phyloP scores from a whole-genome alignment of 2,797 vertebrate genomes.

The Pseudocheirus occidentalis region DNA sequence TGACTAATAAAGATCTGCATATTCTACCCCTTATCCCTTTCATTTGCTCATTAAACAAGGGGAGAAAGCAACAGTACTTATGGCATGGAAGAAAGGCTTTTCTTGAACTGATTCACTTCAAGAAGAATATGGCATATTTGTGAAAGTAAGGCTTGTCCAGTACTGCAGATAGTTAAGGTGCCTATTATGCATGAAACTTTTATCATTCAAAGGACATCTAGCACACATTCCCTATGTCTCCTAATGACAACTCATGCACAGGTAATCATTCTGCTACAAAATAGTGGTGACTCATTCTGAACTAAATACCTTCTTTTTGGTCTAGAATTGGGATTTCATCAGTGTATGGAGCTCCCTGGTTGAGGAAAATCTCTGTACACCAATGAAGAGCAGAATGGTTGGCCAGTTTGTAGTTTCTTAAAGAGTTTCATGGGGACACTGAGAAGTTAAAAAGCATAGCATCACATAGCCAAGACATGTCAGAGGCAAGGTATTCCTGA shows the following conservation, averaged over 20 bases:
- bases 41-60: constrained; percentile 10
- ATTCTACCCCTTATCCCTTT: constrained; percentile 11
- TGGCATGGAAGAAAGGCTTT: neutral
- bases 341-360: neutral
- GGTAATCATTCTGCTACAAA: constrained; percentile 16
- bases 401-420: neutral
- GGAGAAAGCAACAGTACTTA: neutral
- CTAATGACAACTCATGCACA: constrained; percentile 9
- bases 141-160: neutral
- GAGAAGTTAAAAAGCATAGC: neutral
- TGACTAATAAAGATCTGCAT: neutral
- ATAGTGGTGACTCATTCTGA: constrained; percentile 57
- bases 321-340: neutral
- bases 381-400: neutral
- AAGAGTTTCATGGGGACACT: neutral
- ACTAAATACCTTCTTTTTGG: neutral
- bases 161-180: neutral
- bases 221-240: constrained; percentile 28
- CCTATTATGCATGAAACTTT: constrained; percentile 14
- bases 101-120: constrained; percentile 10
- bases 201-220: constrained; percentile 16
- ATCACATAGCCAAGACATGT: neutral
- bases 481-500: neutral
- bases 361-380: neutral
- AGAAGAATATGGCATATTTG: neutral